Evolutionary conservation across 2,888 invertebrate species (phyloP), one percentile per base, ranked within the genome.

Genomic region (Pachydiplax longipennis): DNA sequence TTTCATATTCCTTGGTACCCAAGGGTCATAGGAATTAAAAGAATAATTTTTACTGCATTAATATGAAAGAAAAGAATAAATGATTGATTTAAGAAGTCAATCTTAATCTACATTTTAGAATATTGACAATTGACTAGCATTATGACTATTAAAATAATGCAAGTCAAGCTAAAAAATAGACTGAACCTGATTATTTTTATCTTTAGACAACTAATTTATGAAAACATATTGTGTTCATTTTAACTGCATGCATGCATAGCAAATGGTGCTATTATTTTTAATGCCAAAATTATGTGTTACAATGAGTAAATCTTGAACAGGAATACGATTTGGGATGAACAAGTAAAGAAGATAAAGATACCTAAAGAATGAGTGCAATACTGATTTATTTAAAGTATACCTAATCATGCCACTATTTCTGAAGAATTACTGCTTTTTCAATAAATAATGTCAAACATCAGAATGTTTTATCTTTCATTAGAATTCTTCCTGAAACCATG

Each of bases 1-100:
- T 22, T 87, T 31, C n/a, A 65, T 40, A 37, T 87, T 87, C 87
- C 61, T 87, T 58, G 87, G 87, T 65, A 87, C 83, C 83, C 83
- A 65, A 65, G 87, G 87, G 65, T 37, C 65, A 10, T 65, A 25
- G 61, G 37, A 15, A 65, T 58, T 12, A 37, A 37, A 87, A 61
- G 61, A 61, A 61, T 18, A 87, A 87, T 58, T 65, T 83, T 61
- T 37, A 48, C 35, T 87, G 61, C 87, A 87, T 87, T 65, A 37
- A 87, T 61, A n/a, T 37, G 65, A 40, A 15, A 87, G 13, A 15
- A 58, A 61, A 65, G 37, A 8, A 87, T 37, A 65, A 58, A n/a
- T 37, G 31, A 87, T 65, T 35, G n/a, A 65, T 61, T 87, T n/a
- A 65, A n/a, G 83, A 73, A 31, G 73, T 31, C 73, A 73, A 2